Base-by-base conservation (phyloP, 2,888 invertebrate genomes). In the Biston stratarius region DNA sequence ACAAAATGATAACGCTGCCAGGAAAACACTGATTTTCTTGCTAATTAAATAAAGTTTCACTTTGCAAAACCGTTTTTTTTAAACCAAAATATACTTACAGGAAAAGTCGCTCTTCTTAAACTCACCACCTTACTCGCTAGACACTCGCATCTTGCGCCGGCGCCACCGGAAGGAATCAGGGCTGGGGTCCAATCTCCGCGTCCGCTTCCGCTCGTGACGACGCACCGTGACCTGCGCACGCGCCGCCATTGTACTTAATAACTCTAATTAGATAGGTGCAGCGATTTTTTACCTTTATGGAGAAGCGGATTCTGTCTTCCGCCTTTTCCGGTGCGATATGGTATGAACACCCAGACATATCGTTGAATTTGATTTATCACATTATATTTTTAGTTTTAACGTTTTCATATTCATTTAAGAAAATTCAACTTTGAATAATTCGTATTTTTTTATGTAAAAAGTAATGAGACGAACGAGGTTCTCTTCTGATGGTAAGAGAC, bases 131-230 rank as follows among this genome's bases (percentile, higher is more conserved):
- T 48, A n/a, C 74, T 42, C 59, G 64, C 77, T 61, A 14, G 55
- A 61, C 74, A 69, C 69, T 70, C 60, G 64, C 73, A 69, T 66
- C 78, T 77, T 70, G 80, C 77, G 67, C 80, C 79, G 72, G 73
- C 79, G 82, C 82, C 87, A 85, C 90, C 93, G 93, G 93, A 94
- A 93, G 93, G 92, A 91, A 90, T 91, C 92, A 90, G 91, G 90
- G 88, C 90, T 88, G 87, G 87, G 83, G 86, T 85, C 83, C 86
- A 91, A 91, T 92, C 92, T 90, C 89, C 86, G 81, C 93, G 89
- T 92, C 93, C 76, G 83, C 89, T 90, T 91, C 92, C 92, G 91
- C 83, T 75, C 83, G 76, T 82, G 83, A 83, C 83, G 78, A 51
- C 83, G 77, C 80, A 80, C 84, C 86, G 83, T 85, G 86, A 86